A percentile compares a stretch with the other conserved stretches of the same genome.
phyloP scores from a whole-genome alignment of 2,113 vertebrate species.

The Charadrius vociferus region DNA sequence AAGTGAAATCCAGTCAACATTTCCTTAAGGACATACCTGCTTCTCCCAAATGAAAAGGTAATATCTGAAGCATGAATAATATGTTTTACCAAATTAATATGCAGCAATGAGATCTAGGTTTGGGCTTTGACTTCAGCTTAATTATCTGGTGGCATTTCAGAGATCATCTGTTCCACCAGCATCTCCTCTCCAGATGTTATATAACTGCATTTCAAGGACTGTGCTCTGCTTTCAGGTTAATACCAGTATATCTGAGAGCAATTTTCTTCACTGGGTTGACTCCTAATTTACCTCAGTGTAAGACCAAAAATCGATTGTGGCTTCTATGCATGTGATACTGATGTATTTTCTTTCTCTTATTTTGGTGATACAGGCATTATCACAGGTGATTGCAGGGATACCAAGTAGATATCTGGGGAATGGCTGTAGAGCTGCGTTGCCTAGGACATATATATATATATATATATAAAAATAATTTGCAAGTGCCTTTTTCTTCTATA shows the following conservation, averaged over 20 bases:
- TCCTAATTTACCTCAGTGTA: neutral
- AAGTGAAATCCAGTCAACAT: neutral
- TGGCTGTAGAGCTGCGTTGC: neutral
- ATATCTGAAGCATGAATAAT: conserved; percentile 11
- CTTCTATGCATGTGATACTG: neutral
- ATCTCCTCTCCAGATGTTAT: neutral
- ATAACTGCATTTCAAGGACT: conserved; percentile 15
- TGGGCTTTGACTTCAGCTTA: conserved; percentile 13
- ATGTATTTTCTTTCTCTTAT: neutral
- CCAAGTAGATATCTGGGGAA: neutral
- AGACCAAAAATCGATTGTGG: neutral
- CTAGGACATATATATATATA: neutral
- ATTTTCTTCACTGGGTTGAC: neutral
- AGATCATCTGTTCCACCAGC: neutral
- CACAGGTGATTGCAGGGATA: neutral
- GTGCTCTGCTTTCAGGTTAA: neutral
- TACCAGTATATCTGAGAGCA: neutral
- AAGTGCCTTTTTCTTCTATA: neutral
- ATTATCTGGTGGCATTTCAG: conserved; percentile 24
- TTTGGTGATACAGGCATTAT: neutral
- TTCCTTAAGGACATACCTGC: conserved; percentile 26
- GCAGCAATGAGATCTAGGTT: neutral
- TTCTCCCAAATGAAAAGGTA: conserved; percentile 31
- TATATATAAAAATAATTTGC: neutral
- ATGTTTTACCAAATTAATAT: conserved; percentile 16